phyloP scores from a whole-genome alignment of 2,888 invertebrate genomes.

The Eristalis pertinax region DNA sequence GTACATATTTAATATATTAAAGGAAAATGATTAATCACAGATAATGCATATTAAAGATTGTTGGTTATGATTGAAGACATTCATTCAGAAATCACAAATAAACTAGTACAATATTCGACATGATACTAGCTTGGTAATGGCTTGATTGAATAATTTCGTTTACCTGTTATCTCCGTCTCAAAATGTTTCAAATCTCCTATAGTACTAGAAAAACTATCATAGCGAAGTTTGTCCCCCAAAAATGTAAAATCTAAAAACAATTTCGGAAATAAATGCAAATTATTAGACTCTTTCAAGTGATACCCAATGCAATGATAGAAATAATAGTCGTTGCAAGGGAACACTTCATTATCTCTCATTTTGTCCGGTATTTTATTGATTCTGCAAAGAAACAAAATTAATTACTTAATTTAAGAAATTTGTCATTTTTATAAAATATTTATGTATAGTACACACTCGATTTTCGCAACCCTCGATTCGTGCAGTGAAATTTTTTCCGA shows the following conservation, averaged over 20 bases:
- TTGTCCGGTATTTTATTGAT: conserved; percentile 68
- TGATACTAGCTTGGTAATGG: no score
- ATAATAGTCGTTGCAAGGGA: conserved; percentile 76
- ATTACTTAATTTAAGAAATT: background rate
- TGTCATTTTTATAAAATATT: background rate
- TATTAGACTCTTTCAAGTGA: conserved; percentile 76
- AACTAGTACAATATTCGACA: no score
- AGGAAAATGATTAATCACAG: no score
- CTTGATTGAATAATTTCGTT: background rate
- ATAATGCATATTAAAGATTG: no score
- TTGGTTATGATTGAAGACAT: no score
- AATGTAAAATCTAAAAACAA: conserved; percentile 81
- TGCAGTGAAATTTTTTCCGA: no score
- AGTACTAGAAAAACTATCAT: conserved; percentile 77
- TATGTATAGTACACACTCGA: no score
- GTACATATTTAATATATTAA: no score
- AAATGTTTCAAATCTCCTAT: conserved; percentile 78
- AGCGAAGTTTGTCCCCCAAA: conserved; percentile 80
- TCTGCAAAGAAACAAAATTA: conserved; percentile 38
- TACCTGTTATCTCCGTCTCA: conserved; percentile 75
- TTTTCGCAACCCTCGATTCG: no score
- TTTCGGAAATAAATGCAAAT: conserved; percentile 75
- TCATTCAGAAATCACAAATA: no score
- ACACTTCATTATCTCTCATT: conserved; percentile 75
- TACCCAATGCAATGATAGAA: conserved; percentile 80